phyloP scores from a whole-genome alignment of 2,113 vertebrate genomes.

The Phylloscopus trochiloides region DNA sequence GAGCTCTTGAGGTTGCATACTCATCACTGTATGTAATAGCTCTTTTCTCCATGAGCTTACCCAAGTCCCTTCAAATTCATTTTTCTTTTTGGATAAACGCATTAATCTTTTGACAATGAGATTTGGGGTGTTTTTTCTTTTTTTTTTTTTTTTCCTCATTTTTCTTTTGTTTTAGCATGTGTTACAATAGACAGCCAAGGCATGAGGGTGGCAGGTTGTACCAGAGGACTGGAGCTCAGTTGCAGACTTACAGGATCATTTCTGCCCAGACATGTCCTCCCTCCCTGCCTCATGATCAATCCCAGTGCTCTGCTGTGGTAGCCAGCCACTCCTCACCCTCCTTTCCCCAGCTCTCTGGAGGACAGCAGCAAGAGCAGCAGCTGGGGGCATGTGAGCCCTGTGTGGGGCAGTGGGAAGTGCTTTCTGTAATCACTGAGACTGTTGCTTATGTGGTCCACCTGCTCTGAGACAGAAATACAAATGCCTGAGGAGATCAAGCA shows the following conservation, averaged over 20 bases:
- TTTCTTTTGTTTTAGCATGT: not conserved
- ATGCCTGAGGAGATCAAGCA: not conserved
- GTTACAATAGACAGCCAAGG: not conserved
- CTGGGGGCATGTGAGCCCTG: fast-evolving
- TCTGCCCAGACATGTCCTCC: not conserved
- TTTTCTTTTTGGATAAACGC: not conserved
- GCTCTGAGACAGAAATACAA: not conserved
- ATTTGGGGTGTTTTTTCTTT: fast-evolving
- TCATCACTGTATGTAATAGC: not conserved
- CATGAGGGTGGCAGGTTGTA: not conserved
- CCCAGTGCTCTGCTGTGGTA: not conserved
- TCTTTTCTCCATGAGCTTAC: not conserved
- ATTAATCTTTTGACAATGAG: not conserved
- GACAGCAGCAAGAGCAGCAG: not conserved
- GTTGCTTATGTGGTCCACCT: not conserved
- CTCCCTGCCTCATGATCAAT: not conserved
- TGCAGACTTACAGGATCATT: not conserved
- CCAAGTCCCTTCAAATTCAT: not conserved
- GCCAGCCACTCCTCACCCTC: fast-evolving
- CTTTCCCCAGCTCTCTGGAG: not conserved
- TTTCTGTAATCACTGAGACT: fast-evolving
- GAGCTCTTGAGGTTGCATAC: not conserved
- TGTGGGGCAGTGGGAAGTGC: fast-evolving
- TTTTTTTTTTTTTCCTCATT: not conserved
- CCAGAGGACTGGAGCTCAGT: not conserved